A percentile compares a stretch with the other conserved stretches of the same genome.
Conservation (phyloP, 2,797 vertebrate genomes). For the Sphaeramia orbicularis region DNA sequence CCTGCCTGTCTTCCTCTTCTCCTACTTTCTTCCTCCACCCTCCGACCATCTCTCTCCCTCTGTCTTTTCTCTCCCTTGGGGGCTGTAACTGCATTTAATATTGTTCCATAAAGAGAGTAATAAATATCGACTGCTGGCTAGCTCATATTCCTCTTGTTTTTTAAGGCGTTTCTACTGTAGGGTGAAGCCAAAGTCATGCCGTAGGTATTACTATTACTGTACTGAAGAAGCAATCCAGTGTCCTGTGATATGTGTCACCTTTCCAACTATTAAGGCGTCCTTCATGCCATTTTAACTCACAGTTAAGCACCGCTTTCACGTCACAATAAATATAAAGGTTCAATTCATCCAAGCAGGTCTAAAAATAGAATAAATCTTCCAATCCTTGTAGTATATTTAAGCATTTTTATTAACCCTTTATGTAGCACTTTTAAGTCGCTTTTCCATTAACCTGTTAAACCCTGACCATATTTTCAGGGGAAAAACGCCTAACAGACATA, state of each 20-base stretch:
- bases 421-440: no score
- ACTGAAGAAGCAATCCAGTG: conserved; percentile 31
- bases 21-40: conserved; percentile 50
- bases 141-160: conserved; percentile 77
- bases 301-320: conserved; percentile 19
- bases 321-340: neutral
- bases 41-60: conserved; percentile 53
- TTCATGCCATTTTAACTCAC: conserved; percentile 25
- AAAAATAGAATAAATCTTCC: conserved; percentile 10
- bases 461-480: no score
- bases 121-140: conserved; percentile 82
- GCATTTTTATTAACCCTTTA: neutral
- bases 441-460: no score
- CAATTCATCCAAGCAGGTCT: neutral
- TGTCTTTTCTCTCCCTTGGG: conserved; percentile 63
- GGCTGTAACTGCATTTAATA: conserved; percentile 83
- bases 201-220: conserved; percentile 47
- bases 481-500: no score
- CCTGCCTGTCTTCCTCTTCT: conserved; percentile 28
- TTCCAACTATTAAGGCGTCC: conserved; percentile 37
- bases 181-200: conserved; percentile 70
- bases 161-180: conserved; percentile 63
- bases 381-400: conserved; percentile 4
- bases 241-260: conserved; percentile 35
- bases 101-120: conserved; percentile 83